Base-by-base conservation (phyloP, 2,888 invertebrate genomes). In the Nephrocerus scutellatus region DNA sequence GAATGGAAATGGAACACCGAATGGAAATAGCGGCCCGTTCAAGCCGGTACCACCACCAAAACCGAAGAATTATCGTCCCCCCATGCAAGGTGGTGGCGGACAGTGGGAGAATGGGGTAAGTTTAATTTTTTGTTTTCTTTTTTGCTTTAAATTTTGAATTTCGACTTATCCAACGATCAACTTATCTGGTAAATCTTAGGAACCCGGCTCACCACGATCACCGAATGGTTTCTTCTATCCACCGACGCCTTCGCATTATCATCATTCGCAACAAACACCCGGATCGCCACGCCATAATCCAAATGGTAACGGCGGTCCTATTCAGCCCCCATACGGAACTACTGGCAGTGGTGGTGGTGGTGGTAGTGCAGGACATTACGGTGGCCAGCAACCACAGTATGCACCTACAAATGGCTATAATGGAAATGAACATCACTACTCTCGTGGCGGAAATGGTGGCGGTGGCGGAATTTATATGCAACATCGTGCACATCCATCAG, bases 1-100 rank as follows among this genome's bases (percentile, higher is more conserved):
- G 32, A 56, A 54, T 38, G 51, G 51, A 22, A 49, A 44, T 33
- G 47, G 30, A 29, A 57, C 46, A 43, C 60, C 53, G 44, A 66
- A 59, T 45, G 60, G 60, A 57, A 52, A 59, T 39, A 65, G 66
- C 41, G 63, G 66, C 15, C 72, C 75, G 2, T 89, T 89, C 69
- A 91, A 90, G 66, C 91, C 91, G 0, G 82, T 91, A 37, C 91
- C 91, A 25, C 91, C 91, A 19, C 91, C 91, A 7, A 92, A 92
- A 60, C 91, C 91, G 30, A 90, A 90, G 62, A 89, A 90, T 68
- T 91, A 90, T 66, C 78, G 88, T 28, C 87, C 89, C 23, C 82
- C 83, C 1, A 71, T 74, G 40, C 76, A 75, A 53, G 61, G 60
- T 34, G 51, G 56, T 20, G 44, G 44, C 12, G 52, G 46, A 29